phyloP scores from a whole-genome alignment of 1,140 invertebrate genomes.

The Brachionus angularis region DNA sequence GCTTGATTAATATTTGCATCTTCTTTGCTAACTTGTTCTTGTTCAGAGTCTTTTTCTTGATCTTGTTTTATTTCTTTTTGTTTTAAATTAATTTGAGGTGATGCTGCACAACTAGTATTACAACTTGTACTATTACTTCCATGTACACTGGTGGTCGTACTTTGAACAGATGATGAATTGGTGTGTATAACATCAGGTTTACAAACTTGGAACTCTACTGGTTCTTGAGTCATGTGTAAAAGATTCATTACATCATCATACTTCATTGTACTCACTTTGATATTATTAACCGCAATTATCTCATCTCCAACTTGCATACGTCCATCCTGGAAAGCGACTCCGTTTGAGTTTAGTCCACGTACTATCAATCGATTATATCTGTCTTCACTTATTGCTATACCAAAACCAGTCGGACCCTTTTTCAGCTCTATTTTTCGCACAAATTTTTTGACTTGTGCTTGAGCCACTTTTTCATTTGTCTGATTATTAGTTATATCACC shows the following conservation, averaged over 20 bases:
- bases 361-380: conserved; percentile 14
- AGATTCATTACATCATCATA: conserved; percentile 36
- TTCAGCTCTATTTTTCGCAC: conserved; percentile 4
- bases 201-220: conserved; percentile 24
- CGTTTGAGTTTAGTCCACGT: conserved; percentile 1
- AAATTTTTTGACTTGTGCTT: not conserved
- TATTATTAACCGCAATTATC: conserved; percentile 64
- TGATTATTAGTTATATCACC: no score
- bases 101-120: not conserved
- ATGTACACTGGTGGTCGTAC: no score
- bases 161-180: not conserved
- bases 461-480: not conserved
- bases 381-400: conserved; percentile 25
- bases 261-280: conserved; percentile 52
- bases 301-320: conserved; percentile 61
- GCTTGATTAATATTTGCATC: not conserved
- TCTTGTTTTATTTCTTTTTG: no score
- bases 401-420: conserved; percentile 26
- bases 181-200: not conserved
- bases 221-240: not conserved
- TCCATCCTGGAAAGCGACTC: conserved; percentile 58
- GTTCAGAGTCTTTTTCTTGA: no score
- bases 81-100: no score
- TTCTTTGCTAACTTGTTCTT: not conserved
- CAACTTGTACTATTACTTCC: not conserved